These are phyloP conservation scores for Phragmatobia fuliginosa DNA, from an alignment of 2,888 invertebrate genomes.

Conservation along the genomic window DNA sequence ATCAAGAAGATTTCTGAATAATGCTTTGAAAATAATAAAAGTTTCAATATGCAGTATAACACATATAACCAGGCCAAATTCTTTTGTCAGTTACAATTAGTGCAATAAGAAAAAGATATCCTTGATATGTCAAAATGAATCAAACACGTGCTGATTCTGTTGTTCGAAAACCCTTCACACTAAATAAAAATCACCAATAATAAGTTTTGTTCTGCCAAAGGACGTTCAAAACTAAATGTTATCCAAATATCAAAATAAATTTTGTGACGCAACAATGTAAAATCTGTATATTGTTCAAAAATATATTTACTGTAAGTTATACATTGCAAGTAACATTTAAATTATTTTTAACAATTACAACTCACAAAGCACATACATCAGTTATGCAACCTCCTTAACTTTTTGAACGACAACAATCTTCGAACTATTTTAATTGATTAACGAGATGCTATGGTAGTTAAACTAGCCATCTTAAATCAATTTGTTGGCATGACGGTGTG, in stretches of 20 bases:
- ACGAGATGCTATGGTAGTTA: slow-evolving; percentile 21
- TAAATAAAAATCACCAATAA: too few relatives aligned
- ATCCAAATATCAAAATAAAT: too few relatives aligned
- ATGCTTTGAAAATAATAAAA: too few relatives aligned
- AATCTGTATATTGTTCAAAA: background rate
- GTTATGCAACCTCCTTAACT: slow-evolving; percentile 6
- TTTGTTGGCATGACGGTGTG: slow-evolving; percentile 64
- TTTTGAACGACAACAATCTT: slow-evolving; percentile 19
- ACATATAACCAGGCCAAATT: too few relatives aligned
- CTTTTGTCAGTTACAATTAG: background rate
- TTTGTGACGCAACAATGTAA: too few relatives aligned
- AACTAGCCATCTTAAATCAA: slow-evolving; percentile 55
- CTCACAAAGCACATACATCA: slow-evolving; percentile 11
- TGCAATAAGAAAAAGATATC: background rate
- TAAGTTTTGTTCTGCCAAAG: too few relatives aligned
- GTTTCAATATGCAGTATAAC: too few relatives aligned
- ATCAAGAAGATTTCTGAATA: too few relatives aligned
- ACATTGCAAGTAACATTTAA: background rate
- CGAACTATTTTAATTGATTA: slow-evolving; percentile 22
- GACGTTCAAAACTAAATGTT: too few relatives aligned
- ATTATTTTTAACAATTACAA: background rate
- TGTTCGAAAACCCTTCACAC: too few relatives aligned
- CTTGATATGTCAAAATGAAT: too few relatives aligned
- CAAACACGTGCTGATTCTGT: too few relatives aligned
- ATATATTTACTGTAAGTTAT: background rate